These are phyloP conservation scores for Fringilla coelebs DNA, from an alignment of 2,797 vertebrate genomes.

Conservation along the genomic window DNA sequence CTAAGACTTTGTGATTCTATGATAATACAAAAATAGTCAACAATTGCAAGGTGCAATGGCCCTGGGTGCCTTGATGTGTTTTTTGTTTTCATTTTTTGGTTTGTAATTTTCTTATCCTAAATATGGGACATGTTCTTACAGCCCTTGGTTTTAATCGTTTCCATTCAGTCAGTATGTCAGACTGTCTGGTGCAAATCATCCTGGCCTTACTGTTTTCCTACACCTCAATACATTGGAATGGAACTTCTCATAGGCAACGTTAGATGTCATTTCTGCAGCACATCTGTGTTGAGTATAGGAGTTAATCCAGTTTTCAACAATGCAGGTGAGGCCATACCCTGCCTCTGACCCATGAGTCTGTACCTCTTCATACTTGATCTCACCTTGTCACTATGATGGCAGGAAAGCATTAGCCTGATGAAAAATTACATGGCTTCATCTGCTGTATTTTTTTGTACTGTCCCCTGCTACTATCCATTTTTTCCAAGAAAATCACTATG, in stretches of 20 bases:
- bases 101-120: not conserved
- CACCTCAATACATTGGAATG: not conserved
- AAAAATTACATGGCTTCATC: not conserved
- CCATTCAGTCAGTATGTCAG: not conserved
- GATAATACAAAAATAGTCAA: not conserved
- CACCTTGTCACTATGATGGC: not conserved
- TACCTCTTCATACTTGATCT: not conserved
- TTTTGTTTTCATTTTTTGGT: not conserved
- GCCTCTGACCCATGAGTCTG: not conserved
- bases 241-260: not conserved
- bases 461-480: not conserved
- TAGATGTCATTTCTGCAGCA: not conserved
- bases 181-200: not conserved
- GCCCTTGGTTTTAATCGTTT: not conserved
- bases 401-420: not conserved
- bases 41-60: not conserved
- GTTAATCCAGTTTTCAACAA: not conserved
- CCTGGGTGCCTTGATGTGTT: not conserved
- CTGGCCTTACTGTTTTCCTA: not conserved
- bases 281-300: not conserved
- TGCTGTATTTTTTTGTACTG: not conserved
- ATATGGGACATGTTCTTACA: not conserved
- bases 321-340: not conserved
- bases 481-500: not conserved
- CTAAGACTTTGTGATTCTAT: not conserved